These are phyloP conservation scores for Pseudobourletiella spinata DNA, from an alignment of 1,140 invertebrate species.

Conservation along the genomic window DNA sequence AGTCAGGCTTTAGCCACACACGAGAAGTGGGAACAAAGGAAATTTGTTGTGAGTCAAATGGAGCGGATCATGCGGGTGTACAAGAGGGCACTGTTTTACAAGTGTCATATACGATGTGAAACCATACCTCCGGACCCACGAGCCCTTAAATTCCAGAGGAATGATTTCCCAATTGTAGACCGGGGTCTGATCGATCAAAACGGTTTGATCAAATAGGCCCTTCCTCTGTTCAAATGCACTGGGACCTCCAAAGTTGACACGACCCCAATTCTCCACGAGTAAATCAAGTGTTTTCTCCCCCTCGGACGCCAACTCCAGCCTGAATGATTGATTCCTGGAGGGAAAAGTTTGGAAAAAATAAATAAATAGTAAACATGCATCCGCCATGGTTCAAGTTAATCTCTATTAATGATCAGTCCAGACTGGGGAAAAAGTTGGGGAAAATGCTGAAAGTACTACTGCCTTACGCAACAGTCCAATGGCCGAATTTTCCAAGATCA, in stretches of 20 bases:
- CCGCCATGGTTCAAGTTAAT: too few relatives aligned
- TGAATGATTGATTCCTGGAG: conserved; percentile 9
- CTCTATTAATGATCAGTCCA: too few relatives aligned
- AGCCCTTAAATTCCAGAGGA: conserved; percentile 47
- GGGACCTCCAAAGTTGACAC: conserved; percentile 48
- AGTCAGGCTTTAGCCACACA: not conserved
- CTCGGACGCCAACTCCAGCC: conserved; percentile 20
- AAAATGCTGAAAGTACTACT: too few relatives aligned
- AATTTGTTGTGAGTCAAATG: not conserved
- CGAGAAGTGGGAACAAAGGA: not conserved
- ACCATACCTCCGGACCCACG: conserved; percentile 41
- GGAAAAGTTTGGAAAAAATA: not conserved
- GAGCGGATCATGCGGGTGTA: too few relatives aligned
- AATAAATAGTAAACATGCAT: not conserved
- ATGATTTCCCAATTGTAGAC: conserved; percentile 45
- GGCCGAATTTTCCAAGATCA: not conserved
- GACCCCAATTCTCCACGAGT: conserved; percentile 52
- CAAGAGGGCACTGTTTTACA: too few relatives aligned
- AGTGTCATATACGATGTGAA: too few relatives aligned
- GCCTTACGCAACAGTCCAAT: conserved; percentile 5
- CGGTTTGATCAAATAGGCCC: conserved; percentile 45
- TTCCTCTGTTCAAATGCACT: conserved; percentile 45
- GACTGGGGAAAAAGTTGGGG: too few relatives aligned
- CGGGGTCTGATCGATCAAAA: conserved; percentile 42
- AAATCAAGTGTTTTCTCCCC: conserved; percentile 43